Evolutionary conservation across 64 coral and sea anemone genomes (phyloP).

Genomic region (Catalaphyllia jardinei): DNA sequence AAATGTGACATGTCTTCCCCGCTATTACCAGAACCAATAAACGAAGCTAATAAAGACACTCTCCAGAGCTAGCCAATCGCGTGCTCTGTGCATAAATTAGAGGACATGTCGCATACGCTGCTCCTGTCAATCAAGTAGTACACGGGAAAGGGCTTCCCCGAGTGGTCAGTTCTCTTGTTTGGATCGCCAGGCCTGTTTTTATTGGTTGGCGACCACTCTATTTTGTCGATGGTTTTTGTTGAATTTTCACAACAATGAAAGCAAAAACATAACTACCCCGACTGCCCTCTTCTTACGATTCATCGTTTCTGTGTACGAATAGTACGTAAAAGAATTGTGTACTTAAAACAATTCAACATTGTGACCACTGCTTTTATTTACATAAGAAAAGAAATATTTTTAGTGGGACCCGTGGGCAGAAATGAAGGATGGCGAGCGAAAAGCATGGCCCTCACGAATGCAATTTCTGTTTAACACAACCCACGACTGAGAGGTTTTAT

Average conservation of each 20-base stretch:
- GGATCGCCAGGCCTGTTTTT: background rate
- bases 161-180: conserved; percentile 36
- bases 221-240: conserved; percentile 1
- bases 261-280: background rate
- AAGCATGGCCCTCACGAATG: background rate
- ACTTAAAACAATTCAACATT: background rate
- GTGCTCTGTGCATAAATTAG: conserved; percentile 20
- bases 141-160: background rate
- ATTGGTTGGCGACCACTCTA: conserved; percentile 6
- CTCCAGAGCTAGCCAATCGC: conserved; percentile 13
- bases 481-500: background rate
- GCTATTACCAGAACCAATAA: conserved; percentile 43
- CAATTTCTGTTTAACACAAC: background rate
- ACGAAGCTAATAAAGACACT: conserved; percentile 31
- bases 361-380: background rate
- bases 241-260: background rate
- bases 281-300: background rate
- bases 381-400: too few species aligned
- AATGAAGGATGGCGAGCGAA: background rate
- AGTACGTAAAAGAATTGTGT: background rate
- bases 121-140: conserved; percentile 17
- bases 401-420: background rate
- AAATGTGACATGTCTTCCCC: conserved; percentile 51
- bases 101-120: conserved; percentile 18
- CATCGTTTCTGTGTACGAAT: background rate